A percentile compares a stretch with the other conserved stretches of the same genome.
Conservation (phyloP, 2,797 vertebrate species). For the Sebastes itinus region DNA sequence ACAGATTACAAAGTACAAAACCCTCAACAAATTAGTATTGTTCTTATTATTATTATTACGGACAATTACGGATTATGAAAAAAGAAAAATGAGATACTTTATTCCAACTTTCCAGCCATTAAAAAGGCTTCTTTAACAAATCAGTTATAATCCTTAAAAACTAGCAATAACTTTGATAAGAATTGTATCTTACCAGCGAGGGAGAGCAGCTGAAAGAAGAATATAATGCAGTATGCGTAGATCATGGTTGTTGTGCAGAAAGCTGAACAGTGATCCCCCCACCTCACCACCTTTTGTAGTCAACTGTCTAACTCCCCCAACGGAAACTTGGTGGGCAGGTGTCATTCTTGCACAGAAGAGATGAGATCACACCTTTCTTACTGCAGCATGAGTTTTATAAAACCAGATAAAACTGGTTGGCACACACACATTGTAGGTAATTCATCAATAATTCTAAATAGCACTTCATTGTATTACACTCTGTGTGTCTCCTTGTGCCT, state of each 20-base stretch:
- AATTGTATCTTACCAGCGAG: conserved; percentile 58
- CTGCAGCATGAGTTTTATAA: neutral
- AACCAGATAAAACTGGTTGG: neutral
- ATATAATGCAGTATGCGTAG: neutral
- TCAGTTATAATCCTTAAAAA: too few species aligned
- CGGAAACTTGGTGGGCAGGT: conserved; percentile 52
- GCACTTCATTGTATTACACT: neutral
- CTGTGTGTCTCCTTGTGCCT: neutral
- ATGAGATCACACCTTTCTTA: neutral
- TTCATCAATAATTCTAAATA: neutral
- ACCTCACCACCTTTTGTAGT: neutral
- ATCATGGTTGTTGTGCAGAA: conserved; percentile 29
- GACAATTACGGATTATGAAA: neutral
- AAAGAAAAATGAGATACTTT: neutral
- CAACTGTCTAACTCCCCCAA: neutral
- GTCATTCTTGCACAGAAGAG: neutral
- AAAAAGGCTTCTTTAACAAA: neutral
- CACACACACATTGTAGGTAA: accelerated
- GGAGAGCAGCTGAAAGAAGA: conserved; percentile 34
- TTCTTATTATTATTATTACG: neutral
- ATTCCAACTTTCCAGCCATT: neutral
- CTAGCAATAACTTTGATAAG: neutral
- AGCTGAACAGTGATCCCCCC: neutral
- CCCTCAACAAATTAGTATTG: neutral
- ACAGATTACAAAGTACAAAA: neutral